Conservation (phyloP, 2,888 invertebrate species). For the Fragum fragum region DNA sequence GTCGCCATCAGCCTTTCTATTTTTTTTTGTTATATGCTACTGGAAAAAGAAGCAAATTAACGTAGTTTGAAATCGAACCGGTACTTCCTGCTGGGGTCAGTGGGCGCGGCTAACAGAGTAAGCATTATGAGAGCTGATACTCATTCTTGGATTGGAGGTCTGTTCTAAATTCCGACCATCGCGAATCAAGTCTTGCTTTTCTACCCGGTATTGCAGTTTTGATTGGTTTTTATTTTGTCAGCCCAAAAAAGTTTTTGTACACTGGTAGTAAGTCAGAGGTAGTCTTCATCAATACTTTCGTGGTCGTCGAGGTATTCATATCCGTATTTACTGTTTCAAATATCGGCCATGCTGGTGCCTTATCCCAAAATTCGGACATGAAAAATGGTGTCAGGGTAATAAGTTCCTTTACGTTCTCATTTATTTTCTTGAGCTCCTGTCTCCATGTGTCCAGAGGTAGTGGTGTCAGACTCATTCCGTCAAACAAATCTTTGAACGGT, state of each 20-base stretch:
- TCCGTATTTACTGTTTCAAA: conserved; percentile 73
- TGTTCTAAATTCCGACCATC: too few relatives aligned
- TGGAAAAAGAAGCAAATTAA: too few relatives aligned
- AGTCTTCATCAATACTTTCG: conserved; percentile 61
- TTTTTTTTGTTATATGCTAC: too few relatives aligned
- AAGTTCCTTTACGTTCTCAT: conserved; percentile 65
- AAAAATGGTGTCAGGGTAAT: conserved; percentile 75
- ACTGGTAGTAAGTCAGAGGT: conserved; percentile 65
- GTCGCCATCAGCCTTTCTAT: too few relatives aligned
- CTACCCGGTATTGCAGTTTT: too few relatives aligned
- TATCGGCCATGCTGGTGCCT: conserved; percentile 72
- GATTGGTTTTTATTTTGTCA: not conserved
- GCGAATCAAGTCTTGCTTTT: too few relatives aligned
- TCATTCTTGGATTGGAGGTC: too few relatives aligned
- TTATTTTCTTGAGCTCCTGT: conserved; percentile 50
- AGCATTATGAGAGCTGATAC: too few relatives aligned
- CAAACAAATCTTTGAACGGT: conserved; percentile 71
- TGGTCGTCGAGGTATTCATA: conserved; percentile 54
- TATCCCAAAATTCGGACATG: conserved; percentile 73
- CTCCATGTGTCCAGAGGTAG: conserved; percentile 71
- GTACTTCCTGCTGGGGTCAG: too few relatives aligned
- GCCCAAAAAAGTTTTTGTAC: conserved; percentile 70
- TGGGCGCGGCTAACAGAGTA: too few relatives aligned
- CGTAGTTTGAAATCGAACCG: too few relatives aligned
- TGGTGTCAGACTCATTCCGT: conserved; percentile 63